These are phyloP conservation scores for Vesta saturnalis DNA, from an alignment of 2,888 invertebrate species.

Conservation along the genomic window DNA sequence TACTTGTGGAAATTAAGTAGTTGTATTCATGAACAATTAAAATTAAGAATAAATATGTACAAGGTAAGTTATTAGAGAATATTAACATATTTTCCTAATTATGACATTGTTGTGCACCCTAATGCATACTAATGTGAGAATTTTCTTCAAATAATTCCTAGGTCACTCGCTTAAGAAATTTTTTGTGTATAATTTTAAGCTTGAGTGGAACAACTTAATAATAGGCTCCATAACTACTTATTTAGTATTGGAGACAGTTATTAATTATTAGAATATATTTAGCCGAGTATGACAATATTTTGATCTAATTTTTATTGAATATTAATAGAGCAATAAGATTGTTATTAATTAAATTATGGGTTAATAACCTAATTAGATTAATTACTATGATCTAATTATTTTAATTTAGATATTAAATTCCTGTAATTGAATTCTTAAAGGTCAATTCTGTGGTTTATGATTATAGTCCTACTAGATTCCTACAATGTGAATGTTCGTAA, in stretches of 20 bases:
- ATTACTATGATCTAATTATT: background rate
- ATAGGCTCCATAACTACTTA: background rate
- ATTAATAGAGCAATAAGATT: background rate
- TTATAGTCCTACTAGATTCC: too few species aligned
- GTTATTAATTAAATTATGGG: background rate
- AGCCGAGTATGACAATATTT: too few species aligned
- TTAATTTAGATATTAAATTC: too few species aligned
- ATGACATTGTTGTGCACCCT: background rate
- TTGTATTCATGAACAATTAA: background rate
- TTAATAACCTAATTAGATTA: background rate
- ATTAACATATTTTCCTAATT: background rate
- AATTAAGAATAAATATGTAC: background rate
- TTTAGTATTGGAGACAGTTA: background rate
- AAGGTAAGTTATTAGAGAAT: too few species aligned
- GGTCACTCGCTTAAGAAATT: background rate
- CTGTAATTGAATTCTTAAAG: too few species aligned
- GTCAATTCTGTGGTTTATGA: too few species aligned
- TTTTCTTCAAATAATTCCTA: background rate
- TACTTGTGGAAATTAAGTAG: background rate
- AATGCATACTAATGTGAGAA: background rate
- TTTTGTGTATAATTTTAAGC: too few species aligned
- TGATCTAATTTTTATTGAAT: background rate
- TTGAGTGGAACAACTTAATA: background rate
- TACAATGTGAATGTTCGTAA: too few species aligned
- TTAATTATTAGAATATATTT: too few species aligned